These are phyloP conservation scores for Oxygymnocypris stewartii DNA, from an alignment of 2,113 vertebrate species.

Conservation along the genomic window DNA sequence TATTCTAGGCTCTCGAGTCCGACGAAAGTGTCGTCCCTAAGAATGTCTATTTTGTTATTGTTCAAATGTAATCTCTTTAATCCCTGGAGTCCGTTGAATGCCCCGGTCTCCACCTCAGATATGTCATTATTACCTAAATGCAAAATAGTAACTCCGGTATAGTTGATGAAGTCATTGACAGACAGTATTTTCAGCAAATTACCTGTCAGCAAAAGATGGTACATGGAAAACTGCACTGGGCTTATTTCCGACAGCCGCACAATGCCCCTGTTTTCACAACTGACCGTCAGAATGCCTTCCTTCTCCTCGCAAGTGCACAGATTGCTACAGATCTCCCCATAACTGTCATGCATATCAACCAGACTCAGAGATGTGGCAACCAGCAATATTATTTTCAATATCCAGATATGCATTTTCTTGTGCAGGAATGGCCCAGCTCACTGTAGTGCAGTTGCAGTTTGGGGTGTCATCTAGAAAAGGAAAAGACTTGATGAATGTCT, in stretches of 20 bases:
- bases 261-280: constrained; percentile 96
- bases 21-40: constrained; percentile 91
- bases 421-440: constrained; percentile 93
- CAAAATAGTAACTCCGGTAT: constrained; percentile 93
- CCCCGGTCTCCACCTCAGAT: constrained; percentile 91
- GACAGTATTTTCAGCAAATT: constrained; percentile 93
- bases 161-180: constrained; percentile 94
- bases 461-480: constrained; percentile 74
- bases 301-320: constrained; percentile 97
- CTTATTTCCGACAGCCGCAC: constrained; percentile 93
- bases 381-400: constrained; percentile 90
- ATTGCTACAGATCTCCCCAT: constrained; percentile 97
- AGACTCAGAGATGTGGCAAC: constrained; percentile 92
- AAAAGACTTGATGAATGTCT: constrained; percentile 48
- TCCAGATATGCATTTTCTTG: constrained; percentile 99
- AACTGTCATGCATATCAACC: constrained; percentile 95
- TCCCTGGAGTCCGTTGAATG: constrained; percentile 92
- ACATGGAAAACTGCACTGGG: constrained; percentile 88
- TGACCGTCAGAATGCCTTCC: constrained; percentile 92
- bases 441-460: constrained; percentile 85
- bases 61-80: constrained; percentile 93
- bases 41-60: constrained; percentile 93
- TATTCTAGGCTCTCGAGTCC: constrained; percentile 97
- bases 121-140: constrained; percentile 96
- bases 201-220: constrained; percentile 93